Base-by-base conservation (phyloP, 2,113 vertebrate genomes). In the Grammomys dolichurus region DNA sequence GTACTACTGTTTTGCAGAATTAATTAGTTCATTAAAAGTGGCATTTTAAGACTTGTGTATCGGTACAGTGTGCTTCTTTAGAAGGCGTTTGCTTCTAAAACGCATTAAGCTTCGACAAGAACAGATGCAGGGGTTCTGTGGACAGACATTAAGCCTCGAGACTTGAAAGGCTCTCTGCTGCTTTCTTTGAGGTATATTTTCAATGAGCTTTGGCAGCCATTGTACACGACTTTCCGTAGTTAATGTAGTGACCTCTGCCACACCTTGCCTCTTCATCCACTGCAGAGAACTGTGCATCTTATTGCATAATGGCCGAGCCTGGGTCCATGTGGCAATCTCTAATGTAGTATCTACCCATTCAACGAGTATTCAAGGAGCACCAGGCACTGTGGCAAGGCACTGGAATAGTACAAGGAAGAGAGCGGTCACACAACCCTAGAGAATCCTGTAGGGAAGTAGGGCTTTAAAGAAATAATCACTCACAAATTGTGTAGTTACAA, bases 11-110 rank as follows among this genome's bases (percentile, higher is more conserved):
- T 98, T 97, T 97, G 65, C 85, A 84, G 89, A 94, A 95, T 86
- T 96, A 97, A 96, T 97, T 95, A 95, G 78, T 95, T 92, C 58
- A 88, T 98, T 97, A 93, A 78, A 97, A 97, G 95, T 46, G 77
- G 10, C 54, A 0, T 95, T 97, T 97, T 95, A 28, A 90, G 92
- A 48, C 65, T 5, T 89, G 31, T 80, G 8, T 40, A 78, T 86
- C 28, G 9, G 0, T 93, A n/a, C 72, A 17, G 3, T 7, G 5
- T 31, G 12, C 17, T 36, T n/a, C 85, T 96, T 97, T 58, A 65
- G 0, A 97, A 97, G 75, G 43, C 33, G 90, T 26, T 93, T 80
- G 72, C 51, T 72, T 92, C 73, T 95, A 28, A 88, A 43, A 87
- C 87, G 46, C 85, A 14, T 28, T 22, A 58, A 70, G 93, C 94